These are phyloP conservation scores for Antheraea yamamai DNA, from an alignment of 2,888 invertebrate species.

Conservation along the genomic window DNA sequence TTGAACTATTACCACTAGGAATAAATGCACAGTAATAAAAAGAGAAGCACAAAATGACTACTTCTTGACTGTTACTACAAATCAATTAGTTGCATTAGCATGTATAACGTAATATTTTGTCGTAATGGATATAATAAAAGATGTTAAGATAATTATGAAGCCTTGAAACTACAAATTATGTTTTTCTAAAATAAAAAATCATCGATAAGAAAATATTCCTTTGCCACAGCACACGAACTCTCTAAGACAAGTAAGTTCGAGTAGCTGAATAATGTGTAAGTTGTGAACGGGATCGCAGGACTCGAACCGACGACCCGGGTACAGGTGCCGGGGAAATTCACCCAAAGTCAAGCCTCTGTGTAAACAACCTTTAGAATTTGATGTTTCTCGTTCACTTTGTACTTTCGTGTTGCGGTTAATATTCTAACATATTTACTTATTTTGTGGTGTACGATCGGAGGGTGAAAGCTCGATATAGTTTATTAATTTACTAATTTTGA, in stretches of 20 bases:
- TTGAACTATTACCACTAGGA: no score
- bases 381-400: slow-evolving; percentile 10
- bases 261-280: slow-evolving; percentile 8
- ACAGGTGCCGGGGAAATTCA: neutral
- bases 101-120: no score
- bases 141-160: no score
- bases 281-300: neutral
- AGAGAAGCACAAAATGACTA: no score
- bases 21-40: no score
- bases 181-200: neutral
- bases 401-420: neutral
- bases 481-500: neutral
- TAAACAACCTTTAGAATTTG: slow-evolving; percentile 8
- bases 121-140: no score
- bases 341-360: neutral
- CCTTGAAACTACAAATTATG: no score
- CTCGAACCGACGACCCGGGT: neutral
- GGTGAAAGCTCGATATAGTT: neutral
- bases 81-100: no score
- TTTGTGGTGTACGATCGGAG: neutral
- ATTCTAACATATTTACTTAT: neutral
- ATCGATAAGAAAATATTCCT: neutral
- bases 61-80: no score
- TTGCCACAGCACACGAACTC: neutral
- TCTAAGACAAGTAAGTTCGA: neutral